Evolutionary conservation across 1,140 invertebrate species (phyloP).

Genomic region (Zaprionus camerounensis): DNA sequence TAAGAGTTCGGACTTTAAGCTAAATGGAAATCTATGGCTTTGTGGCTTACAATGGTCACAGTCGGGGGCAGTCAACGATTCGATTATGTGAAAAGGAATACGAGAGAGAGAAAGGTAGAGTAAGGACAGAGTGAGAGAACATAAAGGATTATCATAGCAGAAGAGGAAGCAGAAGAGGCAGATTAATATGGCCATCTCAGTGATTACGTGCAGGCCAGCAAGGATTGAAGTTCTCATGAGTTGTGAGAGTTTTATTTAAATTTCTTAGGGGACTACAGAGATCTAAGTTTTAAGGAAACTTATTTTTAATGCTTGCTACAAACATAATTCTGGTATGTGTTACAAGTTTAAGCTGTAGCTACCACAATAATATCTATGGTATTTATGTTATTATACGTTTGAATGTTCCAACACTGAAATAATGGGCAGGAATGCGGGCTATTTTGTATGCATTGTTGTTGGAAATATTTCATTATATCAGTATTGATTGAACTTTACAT

Average conservation of each 20-base stretch:
- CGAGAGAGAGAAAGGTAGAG: neutral
- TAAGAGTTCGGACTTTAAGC: conserved; percentile 63
- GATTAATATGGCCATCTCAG: neutral
- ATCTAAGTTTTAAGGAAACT: neutral
- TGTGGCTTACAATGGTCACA: conserved; percentile 58
- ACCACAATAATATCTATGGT: neutral
- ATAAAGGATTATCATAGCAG: conserved; percentile 8
- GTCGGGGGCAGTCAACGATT: conserved; percentile 1
- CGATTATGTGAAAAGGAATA: neutral
- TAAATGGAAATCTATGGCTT: conserved; percentile 80
- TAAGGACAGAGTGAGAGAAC: neutral
- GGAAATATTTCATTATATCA: too few species aligned
- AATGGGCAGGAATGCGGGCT: too few species aligned
- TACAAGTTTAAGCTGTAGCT: neutral
- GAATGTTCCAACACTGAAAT: too few species aligned
- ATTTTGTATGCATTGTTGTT: too few species aligned
- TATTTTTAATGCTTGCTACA: neutral
- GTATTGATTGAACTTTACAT: too few species aligned
- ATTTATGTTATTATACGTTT: neutral
- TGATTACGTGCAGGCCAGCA: neutral
- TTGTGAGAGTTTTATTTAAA: neutral
- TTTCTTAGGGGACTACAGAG: neutral
- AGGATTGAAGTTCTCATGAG: neutral
- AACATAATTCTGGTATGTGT: neutral
- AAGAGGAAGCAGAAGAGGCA: neutral